Evolutionary conservation across 2,888 invertebrate genomes (phyloP).

Genomic region (Synergus itoensis): DNA sequence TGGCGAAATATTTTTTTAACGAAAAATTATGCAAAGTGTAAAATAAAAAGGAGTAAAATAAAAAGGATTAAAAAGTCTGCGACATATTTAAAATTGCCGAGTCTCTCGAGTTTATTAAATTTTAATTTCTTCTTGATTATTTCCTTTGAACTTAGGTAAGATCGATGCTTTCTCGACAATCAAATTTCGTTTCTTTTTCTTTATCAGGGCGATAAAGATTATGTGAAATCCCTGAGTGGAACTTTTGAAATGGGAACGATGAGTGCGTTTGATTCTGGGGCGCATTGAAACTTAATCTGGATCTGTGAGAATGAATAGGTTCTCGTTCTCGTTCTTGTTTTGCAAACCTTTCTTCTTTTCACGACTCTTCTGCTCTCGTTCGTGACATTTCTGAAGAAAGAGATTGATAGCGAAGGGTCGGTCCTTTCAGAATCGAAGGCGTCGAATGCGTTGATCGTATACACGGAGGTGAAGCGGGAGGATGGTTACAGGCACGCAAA

Average conservation of each 20-base stretch:
- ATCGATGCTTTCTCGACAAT: neutral
- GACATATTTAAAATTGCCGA: too few relatives aligned
- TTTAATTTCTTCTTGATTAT: neutral
- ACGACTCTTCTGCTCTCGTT: neutral
- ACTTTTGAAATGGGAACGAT: neutral
- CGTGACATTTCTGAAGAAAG: constrained; percentile 7
- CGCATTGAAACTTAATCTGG: constrained; percentile 25
- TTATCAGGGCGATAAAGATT: constrained; percentile 4
- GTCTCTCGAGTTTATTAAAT: too few relatives aligned
- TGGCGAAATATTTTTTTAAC: too few relatives aligned
- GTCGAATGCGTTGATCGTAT: constrained; percentile 59
- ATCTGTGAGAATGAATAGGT: constrained; percentile 15
- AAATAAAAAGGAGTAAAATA: too few relatives aligned
- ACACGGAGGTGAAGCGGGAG: constrained; percentile 49
- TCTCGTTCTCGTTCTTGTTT: constrained; percentile 19
- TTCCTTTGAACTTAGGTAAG: neutral
- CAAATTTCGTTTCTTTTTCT: neutral
- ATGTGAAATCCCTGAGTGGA: neutral
- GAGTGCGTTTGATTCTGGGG: constrained; percentile 15
- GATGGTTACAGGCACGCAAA: constrained; percentile 68
- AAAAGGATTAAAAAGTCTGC: too few relatives aligned
- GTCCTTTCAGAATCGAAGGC: constrained; percentile 57
- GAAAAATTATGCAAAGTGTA: too few relatives aligned
- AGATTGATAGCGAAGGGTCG: constrained; percentile 20
- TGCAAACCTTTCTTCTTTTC: neutral